Evolutionary conservation across 2,888 invertebrate genomes (phyloP), one percentile per base, ranked within the genome.

Genomic region (Drosophila borealis): DNA sequence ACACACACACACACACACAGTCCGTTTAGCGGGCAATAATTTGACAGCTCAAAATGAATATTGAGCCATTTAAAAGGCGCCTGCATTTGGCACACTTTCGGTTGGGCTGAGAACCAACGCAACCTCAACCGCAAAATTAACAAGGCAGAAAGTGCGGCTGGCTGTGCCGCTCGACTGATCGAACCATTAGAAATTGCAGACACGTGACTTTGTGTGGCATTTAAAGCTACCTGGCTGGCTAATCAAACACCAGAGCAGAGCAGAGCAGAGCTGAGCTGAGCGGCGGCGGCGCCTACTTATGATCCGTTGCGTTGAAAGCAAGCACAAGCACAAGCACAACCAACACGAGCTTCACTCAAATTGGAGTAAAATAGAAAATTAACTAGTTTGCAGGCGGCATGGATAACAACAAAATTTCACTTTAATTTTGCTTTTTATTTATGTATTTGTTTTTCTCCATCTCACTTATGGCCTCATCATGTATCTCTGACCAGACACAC

Each of bases 291-390:
- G 49, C 21, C 64, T 64, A 63, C 68, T 80, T 80, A 85, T 77
- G 73, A 78, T 74, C 62, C 62, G 74, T 8, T 29, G 29, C 70
- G 65, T 71, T 65, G 80, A 84, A 79, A 83, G 81, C 79, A 83
- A 75, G 70, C 70, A 68, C 75, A 69, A 17, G 53, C 76, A 70
- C n/a, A n/a, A n/a, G n/a, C n/a, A n/a, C n/a, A n/a, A n/a, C n/a
- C n/a, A 17, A 29, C 29, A 74, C 63, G 50, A 37, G 68, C 59
- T 65, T 54, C 50, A 70, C 85, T 78, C 62, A 83, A 90, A 90
- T 88, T 90, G 83, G 85, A 89, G 88, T 90, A 88, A 87, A 89
- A 85, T 89, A 88, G 89, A 87, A 89, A 90, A 90, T 82, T 87
- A 85, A 88, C 89, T 82, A 81, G 90, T 90, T 90, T 89, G 73